These are phyloP conservation scores for Tribolium madens DNA, from an alignment of 1,140 invertebrate genomes.

Conservation along the genomic window DNA sequence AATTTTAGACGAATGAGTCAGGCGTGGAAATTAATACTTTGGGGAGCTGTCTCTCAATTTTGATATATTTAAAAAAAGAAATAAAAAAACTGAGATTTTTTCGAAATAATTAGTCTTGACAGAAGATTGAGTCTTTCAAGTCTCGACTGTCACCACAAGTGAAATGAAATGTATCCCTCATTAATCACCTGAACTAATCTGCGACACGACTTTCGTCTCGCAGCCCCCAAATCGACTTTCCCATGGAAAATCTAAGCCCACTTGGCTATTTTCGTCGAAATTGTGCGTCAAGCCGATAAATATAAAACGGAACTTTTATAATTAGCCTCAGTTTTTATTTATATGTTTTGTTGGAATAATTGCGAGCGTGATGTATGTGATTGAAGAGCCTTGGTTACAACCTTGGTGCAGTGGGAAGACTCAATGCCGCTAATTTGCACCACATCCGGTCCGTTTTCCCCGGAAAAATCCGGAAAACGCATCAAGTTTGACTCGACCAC, in stretches of 20 bases:
- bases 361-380: conserved; percentile 31
- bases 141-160: neutral
- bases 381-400: conserved; percentile 22
- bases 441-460: neutral
- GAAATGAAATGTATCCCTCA: neutral
- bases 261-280: conserved; percentile 11
- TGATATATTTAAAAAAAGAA: no score
- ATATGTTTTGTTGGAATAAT: conserved; percentile 35
- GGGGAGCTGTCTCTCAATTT: no score
- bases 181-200: neutral
- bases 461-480: neutral
- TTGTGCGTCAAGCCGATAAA: conserved; percentile 7
- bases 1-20: neutral
- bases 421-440: conserved; percentile 16
- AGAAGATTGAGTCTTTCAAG: neutral
- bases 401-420: conserved; percentile 19
- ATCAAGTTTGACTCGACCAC: no score
- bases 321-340: conserved; percentile 27
- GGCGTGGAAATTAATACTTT: neutral
- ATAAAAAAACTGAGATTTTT: no score
- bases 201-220: no score
- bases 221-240: no score
- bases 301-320: conserved; percentile 27
- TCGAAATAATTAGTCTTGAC: neutral
- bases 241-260: no score